Evolutionary conservation across 2,888 invertebrate species (phyloP).

Genomic region (Escarpia spicata): DNA sequence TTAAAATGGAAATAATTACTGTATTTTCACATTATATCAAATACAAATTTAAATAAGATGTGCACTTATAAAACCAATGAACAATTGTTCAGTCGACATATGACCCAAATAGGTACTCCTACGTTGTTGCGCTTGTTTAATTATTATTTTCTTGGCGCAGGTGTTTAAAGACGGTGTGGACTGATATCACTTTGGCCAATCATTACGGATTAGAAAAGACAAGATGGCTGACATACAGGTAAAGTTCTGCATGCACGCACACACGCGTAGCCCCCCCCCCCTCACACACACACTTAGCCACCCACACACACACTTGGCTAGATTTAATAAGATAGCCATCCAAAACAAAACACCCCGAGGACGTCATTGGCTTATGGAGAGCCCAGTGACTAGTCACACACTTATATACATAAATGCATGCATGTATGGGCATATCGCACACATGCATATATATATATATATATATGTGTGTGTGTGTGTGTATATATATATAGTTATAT

Average conservation of each 20-base stretch:
- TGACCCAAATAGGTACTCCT: neutral
- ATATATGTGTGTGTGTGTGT: neutral
- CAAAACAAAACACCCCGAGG: too few species aligned
- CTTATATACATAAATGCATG: neutral
- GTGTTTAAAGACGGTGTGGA: neutral
- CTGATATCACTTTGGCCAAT: neutral
- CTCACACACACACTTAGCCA: too few species aligned
- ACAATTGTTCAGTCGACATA: neutral
- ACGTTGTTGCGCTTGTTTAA: neutral
- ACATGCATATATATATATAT: constrained; percentile 14
- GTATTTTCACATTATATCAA: neutral
- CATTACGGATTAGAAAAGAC: neutral
- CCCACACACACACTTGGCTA: too few species aligned
- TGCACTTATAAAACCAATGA: neutral
- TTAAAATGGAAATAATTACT: too few species aligned
- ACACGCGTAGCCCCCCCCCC: too few species aligned
- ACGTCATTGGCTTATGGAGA: too few species aligned
- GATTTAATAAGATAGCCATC: too few species aligned
- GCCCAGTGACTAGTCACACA: too few species aligned
- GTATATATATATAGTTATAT: neutral
- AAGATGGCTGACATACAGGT: neutral
- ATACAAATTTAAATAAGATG: neutral
- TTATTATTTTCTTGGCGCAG: constrained; percentile 19
- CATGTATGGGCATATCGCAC: neutral
- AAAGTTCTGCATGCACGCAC: neutral